Base-by-base conservation (phyloP, 2,888 invertebrate genomes). In the Dorcus parallelipipedus region DNA sequence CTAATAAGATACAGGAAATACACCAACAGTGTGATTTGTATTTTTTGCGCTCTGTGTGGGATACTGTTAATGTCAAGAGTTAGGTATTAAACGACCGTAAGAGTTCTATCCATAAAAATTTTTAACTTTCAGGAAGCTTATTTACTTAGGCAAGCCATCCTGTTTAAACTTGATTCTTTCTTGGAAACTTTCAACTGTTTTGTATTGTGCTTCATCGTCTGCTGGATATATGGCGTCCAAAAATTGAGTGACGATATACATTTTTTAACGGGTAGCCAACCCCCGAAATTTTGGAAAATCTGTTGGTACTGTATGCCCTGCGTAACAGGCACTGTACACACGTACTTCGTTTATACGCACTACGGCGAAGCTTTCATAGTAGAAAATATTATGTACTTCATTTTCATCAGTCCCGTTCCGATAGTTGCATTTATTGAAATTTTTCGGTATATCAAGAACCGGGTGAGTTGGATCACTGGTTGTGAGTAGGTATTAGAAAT, bases 191-290 rank as follows among this genome's bases (percentile, higher is more conserved):
- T 65, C n/a, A 54, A 60, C 23, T 14, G 54, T 1, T 53, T 63
- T 9, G 5, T 61, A 7, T 39, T 61, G 26, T 47, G 52, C 17
- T 9, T 64, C 6, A 7, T 62, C 8, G 59, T 64, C 2, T 63
- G 65, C 51, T 69, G 66, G 64, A 58, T 68, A 17, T 68, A 69
- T 38, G 62, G 67, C 1, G 67, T 68, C 2, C 64, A 68, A 52
- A 63, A 59, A 52, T 40, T 69, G 20, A 61, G 67, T 51, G 69
- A 69, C 43, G 69, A 69, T 39, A 62, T 69, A 41, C 68, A 69
- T 55, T 69, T 67, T 48, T 54, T 64, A 38, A 49, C 51, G n/a
- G 68, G 69, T 9, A 41, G 23, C 2, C 69, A 68, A 55, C 69
- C 68, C 2, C 58, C 66, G 2, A 64, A 56, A 23, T 69, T 55